These are phyloP conservation scores for Eonycteris spelaea DNA, from an alignment of 2,113 vertebrate genomes.

Conservation along the genomic window DNA sequence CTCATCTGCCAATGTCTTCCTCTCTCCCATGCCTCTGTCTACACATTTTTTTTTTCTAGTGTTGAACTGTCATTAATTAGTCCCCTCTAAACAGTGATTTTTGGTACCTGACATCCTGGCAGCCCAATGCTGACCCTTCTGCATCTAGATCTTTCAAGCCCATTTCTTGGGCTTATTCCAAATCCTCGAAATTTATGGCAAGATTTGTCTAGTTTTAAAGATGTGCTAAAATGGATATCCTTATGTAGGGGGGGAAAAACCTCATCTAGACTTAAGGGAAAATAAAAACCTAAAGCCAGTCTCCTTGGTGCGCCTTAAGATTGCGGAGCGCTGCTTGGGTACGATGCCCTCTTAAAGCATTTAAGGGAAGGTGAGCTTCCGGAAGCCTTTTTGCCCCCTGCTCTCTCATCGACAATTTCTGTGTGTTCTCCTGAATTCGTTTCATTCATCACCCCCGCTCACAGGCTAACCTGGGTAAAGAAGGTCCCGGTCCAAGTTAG, in stretches of 20 bases:
- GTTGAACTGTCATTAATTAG: neutral
- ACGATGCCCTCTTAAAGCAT: neutral
- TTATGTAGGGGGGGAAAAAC: neutral
- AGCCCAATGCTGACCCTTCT: neutral
- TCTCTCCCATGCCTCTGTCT: neutral
- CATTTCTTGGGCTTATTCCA: neutral
- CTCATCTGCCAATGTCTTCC: neutral
- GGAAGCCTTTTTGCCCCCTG: neutral
- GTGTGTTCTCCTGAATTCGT: neutral
- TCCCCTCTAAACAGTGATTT: neutral
- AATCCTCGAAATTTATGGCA: neutral
- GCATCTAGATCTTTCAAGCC: neutral
- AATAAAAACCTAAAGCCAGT: neutral
- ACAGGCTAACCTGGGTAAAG: slow-evolving; percentile 2
- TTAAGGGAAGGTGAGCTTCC: neutral
- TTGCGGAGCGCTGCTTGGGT: no score
- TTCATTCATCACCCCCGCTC: neutral
- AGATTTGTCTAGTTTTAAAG: neutral
- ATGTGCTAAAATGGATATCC: neutral
- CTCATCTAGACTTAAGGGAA: neutral
- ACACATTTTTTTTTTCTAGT: no score
- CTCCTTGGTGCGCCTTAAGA: neutral
- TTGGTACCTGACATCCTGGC: neutral
- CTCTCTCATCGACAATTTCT: neutral
- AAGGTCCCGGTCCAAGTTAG: neutral